A percentile compares a stretch with the other conserved stretches of the same genome.
These are phyloP conservation scores for Bradypodion ventrale DNA, from an alignment of 2,797 vertebrate species.

Conservation along the genomic window DNA sequence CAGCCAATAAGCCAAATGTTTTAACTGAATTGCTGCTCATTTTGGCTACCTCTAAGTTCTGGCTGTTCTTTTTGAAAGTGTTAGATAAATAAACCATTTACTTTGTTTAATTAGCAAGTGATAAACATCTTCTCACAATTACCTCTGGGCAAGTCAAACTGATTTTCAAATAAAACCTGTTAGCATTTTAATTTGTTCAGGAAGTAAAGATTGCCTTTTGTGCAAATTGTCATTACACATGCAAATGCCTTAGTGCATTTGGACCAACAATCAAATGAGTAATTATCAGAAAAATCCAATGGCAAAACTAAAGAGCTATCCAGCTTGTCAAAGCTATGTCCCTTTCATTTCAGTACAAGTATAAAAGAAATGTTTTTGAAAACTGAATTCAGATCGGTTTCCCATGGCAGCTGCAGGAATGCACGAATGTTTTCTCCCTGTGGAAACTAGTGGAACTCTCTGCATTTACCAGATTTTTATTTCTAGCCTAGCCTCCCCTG, in stretches of 20 bases:
- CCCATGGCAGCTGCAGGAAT: neutral
- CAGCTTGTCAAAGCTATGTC: slow-evolving; percentile 23
- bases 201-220: slow-evolving; percentile 54
- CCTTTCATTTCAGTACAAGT: slow-evolving; percentile 31
- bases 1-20: neutral
- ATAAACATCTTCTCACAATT: slow-evolving; percentile 29
- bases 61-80: slow-evolving; percentile 7
- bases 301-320: slow-evolving; percentile 49
- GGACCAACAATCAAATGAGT: slow-evolving; percentile 57
- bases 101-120: slow-evolving; percentile 14
- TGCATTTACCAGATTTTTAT: neutral
- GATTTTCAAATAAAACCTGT: slow-evolving; percentile 67
- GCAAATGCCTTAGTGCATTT: slow-evolving; percentile 59
- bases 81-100: slow-evolving; percentile 31
- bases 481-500: neutral
- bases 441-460: neutral
- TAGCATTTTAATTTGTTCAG: slow-evolving; percentile 52
- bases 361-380: slow-evolving; percentile 22
- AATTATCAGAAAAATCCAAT: slow-evolving; percentile 61
- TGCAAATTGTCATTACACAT: slow-evolving; percentile 55
- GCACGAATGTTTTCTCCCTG: neutral
- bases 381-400: neutral
- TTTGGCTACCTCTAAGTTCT: slow-evolving; percentile 18
- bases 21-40: slow-evolving; percentile 22
- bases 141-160: slow-evolving; percentile 40